A percentile compares a stretch with the other conserved stretches of the same genome.
phyloP scores from a whole-genome alignment of 2,888 invertebrate genomes.

The Andrena fulva region DNA sequence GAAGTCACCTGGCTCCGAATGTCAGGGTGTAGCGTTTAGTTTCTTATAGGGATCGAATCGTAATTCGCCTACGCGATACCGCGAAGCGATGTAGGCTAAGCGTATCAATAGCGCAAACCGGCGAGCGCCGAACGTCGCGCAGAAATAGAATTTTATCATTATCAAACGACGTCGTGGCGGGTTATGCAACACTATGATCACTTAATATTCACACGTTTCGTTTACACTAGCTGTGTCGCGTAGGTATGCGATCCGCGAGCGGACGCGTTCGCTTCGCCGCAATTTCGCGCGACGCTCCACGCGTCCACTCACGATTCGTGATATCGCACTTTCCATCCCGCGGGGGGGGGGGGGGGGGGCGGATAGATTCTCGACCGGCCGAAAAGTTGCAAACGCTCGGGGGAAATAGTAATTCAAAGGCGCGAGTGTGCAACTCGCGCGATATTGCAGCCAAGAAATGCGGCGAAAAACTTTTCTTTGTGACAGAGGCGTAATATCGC shows the following conservation, averaged over 20 bases:
- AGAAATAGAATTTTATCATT: slow-evolving; percentile 60
- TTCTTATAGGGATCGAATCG: neutral
- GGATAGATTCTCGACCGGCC: neutral
- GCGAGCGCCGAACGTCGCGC: slow-evolving; percentile 1
- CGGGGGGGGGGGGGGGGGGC: neutral
- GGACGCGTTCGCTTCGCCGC: neutral
- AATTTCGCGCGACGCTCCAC: neutral
- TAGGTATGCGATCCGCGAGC: slow-evolving; percentile 32
- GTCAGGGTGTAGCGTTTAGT: neutral
- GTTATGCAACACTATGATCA: slow-evolving; percentile 49
- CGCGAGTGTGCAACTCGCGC: neutral
- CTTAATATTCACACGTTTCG: slow-evolving; percentile 55
- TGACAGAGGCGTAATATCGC: neutral
- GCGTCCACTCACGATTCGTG: neutral
- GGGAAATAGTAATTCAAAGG: neutral
- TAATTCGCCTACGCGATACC: neutral
- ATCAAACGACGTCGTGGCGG: slow-evolving; percentile 52
- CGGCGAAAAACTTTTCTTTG: neutral
- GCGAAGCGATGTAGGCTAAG: neutral
- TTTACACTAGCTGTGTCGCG: slow-evolving; percentile 24
- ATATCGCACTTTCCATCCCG: neutral
- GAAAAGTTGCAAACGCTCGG: neutral
- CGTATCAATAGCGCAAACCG: slow-evolving; percentile 23
- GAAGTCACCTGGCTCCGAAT: neutral
- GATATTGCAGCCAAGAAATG: neutral